phyloP scores from a whole-genome alignment of 2,888 invertebrate species.

The Orthosia gracilis region DNA sequence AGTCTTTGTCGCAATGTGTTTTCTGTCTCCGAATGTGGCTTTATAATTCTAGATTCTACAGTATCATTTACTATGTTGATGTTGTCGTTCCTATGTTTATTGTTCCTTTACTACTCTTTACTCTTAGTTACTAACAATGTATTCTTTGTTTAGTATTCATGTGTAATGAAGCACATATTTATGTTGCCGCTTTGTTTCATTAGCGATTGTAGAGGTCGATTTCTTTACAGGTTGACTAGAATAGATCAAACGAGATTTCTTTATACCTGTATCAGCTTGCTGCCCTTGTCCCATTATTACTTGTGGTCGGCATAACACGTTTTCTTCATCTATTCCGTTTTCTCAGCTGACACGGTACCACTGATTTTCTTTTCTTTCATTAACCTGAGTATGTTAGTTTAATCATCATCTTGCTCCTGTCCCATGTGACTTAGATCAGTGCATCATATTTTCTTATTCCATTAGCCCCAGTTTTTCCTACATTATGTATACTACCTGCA shows the following conservation, averaged over 20 bases:
- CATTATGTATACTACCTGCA: too few species aligned
- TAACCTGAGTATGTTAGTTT: too few species aligned
- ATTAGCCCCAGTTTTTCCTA: too few species aligned
- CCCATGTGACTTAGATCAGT: too few species aligned
- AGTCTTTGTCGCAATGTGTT: constrained; percentile 35
- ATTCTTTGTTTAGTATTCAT: background rate
- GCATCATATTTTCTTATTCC: too few species aligned
- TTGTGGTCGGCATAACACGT: background rate
- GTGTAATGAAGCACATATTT: background rate
- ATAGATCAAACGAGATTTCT: background rate
- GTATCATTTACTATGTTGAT: background rate
- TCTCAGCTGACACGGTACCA: background rate
- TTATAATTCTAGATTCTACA: constrained; percentile 8
- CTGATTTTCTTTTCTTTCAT: background rate
- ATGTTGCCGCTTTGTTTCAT: background rate
- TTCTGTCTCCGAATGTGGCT: constrained; percentile 31
- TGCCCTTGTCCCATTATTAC: background rate
- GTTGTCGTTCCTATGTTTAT: constrained; percentile 14
- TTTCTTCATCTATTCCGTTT: background rate
- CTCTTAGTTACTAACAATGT: background rate
- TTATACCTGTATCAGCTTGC: background rate
- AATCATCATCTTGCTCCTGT: too few species aligned
- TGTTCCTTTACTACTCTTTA: too few species aligned
- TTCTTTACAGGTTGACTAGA: background rate
- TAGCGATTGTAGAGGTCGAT: background rate